A percentile compares a stretch with the other conserved stretches of the same genome.
phyloP scores from a whole-genome alignment of 2,113 vertebrate genomes.

The Mirza zaza region DNA sequence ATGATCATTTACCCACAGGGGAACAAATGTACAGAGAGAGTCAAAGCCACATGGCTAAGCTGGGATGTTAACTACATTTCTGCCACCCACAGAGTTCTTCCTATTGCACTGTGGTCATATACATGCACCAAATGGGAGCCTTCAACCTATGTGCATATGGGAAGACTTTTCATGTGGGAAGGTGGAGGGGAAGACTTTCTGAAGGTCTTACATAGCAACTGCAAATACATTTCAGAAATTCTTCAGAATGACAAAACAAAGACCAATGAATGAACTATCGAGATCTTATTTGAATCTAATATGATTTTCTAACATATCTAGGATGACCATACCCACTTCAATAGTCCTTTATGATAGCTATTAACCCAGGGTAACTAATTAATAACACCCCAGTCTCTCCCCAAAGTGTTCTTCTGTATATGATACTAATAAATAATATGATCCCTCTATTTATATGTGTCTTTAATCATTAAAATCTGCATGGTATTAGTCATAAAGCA shows the following conservation, averaged over 20 bases:
- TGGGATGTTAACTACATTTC: not conserved
- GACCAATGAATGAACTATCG: not conserved
- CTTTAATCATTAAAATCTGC: not conserved
- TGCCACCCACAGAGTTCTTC: not conserved
- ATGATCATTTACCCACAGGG: not conserved
- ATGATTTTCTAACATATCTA: not conserved
- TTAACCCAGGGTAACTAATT: not conserved
- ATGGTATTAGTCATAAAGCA: not conserved
- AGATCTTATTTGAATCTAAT: not conserved
- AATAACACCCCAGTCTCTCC: not conserved
- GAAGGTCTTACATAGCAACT: not conserved
- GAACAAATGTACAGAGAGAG: not conserved
- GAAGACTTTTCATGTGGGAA: not conserved
- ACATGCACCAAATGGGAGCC: fast-evolving
- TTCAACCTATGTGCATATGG: not conserved
- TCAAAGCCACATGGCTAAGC: not conserved
- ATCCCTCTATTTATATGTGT: not conserved
- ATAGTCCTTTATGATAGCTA: not conserved
- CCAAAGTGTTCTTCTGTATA: not conserved
- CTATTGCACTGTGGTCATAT: not conserved
- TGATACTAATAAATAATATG: not conserved
- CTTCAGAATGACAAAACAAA: not conserved
- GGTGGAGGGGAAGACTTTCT: not conserved
- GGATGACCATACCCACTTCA: not conserved
- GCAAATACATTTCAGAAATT: not conserved